These are phyloP conservation scores for Psittacula echo DNA, from an alignment of 2,797 vertebrate genomes.

Conservation along the genomic window DNA sequence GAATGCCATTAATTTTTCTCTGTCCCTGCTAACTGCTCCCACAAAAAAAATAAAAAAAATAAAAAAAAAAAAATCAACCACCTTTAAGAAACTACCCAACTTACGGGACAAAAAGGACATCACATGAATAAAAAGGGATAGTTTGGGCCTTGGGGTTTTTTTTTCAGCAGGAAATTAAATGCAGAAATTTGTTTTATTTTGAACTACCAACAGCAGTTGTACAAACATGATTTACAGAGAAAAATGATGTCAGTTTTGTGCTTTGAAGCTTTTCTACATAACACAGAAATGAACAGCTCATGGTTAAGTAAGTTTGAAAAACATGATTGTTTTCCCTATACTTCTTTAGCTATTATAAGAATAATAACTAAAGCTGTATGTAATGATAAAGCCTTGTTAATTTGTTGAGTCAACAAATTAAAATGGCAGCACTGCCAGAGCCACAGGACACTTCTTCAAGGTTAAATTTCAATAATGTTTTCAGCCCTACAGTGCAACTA, in stretches of 20 bases:
- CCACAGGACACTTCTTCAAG: neutral
- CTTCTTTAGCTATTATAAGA: neutral
- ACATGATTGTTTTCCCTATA: neutral
- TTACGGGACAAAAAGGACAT: neutral
- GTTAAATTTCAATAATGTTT: neutral
- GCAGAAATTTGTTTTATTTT: neutral
- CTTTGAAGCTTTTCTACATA: neutral
- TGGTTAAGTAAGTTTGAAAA: neutral
- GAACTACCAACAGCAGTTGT: neutral
- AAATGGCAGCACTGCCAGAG: neutral
- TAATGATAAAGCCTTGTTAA: neutral
- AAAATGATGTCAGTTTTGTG: neutral
- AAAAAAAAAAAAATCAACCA: too few species aligned
- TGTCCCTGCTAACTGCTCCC: neutral
- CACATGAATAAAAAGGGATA: neutral
- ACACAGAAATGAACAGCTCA: neutral
- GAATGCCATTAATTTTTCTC: neutral
- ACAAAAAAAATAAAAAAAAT: neutral
- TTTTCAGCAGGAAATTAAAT: neutral
- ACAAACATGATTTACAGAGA: neutral
- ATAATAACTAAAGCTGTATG: neutral
- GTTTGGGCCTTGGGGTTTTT: fast-evolving
- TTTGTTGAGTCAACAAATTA: neutral
- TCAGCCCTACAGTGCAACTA: neutral
- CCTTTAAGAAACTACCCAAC: neutral